phyloP scores from a whole-genome alignment of 2,888 invertebrate species.

The Melinaea marsaeus region DNA sequence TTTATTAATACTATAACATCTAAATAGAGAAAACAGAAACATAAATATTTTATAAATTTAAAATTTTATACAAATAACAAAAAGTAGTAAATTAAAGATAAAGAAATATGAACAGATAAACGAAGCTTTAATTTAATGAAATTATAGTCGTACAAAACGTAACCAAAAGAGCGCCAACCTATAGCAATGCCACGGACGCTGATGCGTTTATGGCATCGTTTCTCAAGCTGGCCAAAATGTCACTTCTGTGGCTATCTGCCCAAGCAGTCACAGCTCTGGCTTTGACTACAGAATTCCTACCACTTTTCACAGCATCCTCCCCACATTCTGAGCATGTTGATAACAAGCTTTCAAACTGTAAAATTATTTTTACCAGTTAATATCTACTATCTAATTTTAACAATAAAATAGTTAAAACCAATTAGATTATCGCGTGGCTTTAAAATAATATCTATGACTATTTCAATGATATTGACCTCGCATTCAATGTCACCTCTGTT shows the following conservation, averaged over 20 bases:
- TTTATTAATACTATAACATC: too few relatives aligned
- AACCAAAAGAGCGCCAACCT: slow-evolving; percentile 13
- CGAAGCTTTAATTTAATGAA: too few relatives aligned
- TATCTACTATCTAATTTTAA: neutral
- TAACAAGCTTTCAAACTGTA: slow-evolving; percentile 60
- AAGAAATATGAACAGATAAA: too few relatives aligned
- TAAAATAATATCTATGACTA: slow-evolving; percentile 8
- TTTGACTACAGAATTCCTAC: slow-evolving; percentile 35
- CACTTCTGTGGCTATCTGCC: slow-evolving; percentile 51
- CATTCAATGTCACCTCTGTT: slow-evolving; percentile 15
- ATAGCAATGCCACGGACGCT: slow-evolving; percentile 37
- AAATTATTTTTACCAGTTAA: slow-evolving; percentile 7
- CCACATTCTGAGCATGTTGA: slow-evolving; percentile 48
- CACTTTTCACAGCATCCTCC: slow-evolving; percentile 40
- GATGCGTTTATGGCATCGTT: slow-evolving; percentile 35
- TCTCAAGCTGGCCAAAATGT: slow-evolving; percentile 45
- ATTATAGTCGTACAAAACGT: slow-evolving; percentile 10
- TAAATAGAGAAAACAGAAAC: too few relatives aligned
- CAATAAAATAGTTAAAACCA: neutral
- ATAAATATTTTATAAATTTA: too few relatives aligned
- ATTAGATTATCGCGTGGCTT: too few relatives aligned
- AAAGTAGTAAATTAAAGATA: too few relatives aligned
- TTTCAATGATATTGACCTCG: slow-evolving; percentile 19
- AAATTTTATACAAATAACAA: too few relatives aligned
- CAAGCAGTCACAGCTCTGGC: slow-evolving; percentile 44